Evolutionary conservation across 2,113 vertebrate genomes (phyloP), one percentile per base, ranked within the genome.

Genomic region (Clupea harengus): DNA sequence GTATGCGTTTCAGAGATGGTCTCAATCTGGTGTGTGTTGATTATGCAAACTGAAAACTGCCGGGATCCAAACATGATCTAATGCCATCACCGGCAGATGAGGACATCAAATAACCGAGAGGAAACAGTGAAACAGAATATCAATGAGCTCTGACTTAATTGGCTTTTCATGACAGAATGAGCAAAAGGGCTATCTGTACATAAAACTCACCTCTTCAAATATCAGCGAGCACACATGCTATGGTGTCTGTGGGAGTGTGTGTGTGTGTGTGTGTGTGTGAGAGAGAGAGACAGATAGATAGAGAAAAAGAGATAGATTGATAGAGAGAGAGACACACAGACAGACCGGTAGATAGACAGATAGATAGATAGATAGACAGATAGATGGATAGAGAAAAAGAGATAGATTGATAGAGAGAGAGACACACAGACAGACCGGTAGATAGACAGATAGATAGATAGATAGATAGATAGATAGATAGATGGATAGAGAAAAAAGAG

Each of bases 41-140:
- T 39, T 39, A 39, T 39, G 39, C 39, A 39, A 39, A 39, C 39
- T 2, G 2, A 39, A 39, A 39, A 39, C 39, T 39, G 39, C 39
- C 2, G 39, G 39, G 39, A 39, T 39, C 39, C 39, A 39, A 39
- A 39, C 1, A 39, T 39, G 39, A 39, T 67, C n/a, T 67, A 67
- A 67, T 28, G 25, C n/a, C n/a, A 17, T 39, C 25, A 17, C 72
- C 9, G 64, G 11, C 5, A 17, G 13, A 44, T 6, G 11, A 15
- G 52, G 39, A 54, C 81, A 82, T 83, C 84, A 88, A 89, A 91
- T 87, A 87, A 88, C 46, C 84, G 13, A 39, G 84, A 83, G 84
- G 78, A 28, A 83, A 87, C 22, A 83, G 80, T 83, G 84, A 15
- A 84, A 86, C 82, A 44, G 50, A 84, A 89, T 81, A 49, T 13